These are phyloP conservation scores for Pluvialis apricaria DNA, from an alignment of 2,113 vertebrate genomes.

Conservation along the genomic window DNA sequence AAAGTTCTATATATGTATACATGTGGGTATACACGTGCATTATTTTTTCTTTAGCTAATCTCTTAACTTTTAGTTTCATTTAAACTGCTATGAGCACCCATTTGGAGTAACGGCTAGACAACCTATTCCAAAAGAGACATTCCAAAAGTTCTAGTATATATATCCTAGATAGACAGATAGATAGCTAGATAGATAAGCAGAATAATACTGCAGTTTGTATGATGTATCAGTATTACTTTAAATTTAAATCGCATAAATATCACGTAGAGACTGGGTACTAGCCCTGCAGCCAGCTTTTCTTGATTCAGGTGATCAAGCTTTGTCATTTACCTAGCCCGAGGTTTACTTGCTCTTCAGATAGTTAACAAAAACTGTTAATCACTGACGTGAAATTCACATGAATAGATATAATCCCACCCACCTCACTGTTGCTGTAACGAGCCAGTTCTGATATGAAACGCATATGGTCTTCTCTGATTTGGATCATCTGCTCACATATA, in stretches of 20 bases:
- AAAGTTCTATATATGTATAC: not conserved
- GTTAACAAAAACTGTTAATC: not conserved
- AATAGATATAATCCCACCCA: conserved; percentile 47
- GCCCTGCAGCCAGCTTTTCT: not conserved
- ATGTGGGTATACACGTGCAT: no score
- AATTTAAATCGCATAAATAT: not conserved
- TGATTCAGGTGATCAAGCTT: not conserved
- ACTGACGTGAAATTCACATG: not conserved
- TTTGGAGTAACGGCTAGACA: not conserved
- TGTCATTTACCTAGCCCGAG: not conserved
- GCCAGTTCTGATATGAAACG: conserved; percentile 98
- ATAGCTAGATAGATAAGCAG: not conserved
- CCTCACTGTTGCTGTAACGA: conserved; percentile 98
- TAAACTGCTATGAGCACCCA: not conserved
- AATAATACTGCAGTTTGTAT: not conserved
- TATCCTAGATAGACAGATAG: not conserved
- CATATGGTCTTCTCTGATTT: conserved; percentile 98
- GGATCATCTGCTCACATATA: conserved; percentile 99
- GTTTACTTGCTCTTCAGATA: not conserved
- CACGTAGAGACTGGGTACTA: not conserved
- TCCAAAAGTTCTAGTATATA: not conserved
- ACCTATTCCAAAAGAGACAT: not conserved
- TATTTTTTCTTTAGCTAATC: not conserved
- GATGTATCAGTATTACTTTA: not conserved
- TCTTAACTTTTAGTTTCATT: not conserved